These are phyloP conservation scores for Trichosurus vulpecula DNA, from an alignment of 2,797 vertebrate species.

Conservation along the genomic window DNA sequence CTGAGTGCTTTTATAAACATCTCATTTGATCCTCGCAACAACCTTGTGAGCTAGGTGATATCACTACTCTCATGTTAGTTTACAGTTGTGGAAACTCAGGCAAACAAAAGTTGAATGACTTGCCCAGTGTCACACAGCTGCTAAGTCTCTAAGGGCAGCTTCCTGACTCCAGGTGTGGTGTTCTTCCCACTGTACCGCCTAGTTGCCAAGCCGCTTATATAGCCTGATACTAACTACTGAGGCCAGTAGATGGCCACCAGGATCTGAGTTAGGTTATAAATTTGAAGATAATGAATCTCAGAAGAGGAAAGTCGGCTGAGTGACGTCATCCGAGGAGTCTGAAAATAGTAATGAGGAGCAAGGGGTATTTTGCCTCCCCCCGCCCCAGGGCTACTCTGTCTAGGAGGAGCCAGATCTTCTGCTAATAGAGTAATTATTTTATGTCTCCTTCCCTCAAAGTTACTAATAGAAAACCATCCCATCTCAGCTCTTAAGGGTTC, in stretches of 20 bases:
- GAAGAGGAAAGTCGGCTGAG: not conserved
- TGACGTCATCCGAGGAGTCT: not conserved
- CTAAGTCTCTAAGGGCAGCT: not conserved
- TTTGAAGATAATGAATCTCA: not conserved
- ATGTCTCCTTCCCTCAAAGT: not conserved
- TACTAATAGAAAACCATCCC: not conserved
- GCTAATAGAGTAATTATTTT: constrained; percentile 20
- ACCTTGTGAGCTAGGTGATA: not conserved
- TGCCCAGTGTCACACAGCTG: not conserved
- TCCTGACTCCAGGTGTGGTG: not conserved
- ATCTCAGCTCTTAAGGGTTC: not conserved
- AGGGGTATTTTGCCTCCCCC: not conserved
- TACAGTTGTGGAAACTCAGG: not conserved
- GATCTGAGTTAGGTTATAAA: not conserved
- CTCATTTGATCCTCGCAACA: not conserved
- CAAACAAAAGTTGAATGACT: not conserved
- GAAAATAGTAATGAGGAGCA: not conserved
- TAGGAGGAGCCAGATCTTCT: not conserved
- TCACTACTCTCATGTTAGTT: not conserved
- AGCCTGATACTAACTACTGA: not conserved
- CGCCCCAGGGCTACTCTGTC: not conserved
- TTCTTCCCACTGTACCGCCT: not conserved
- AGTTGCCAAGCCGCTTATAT: not conserved
- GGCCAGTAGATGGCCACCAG: not conserved
- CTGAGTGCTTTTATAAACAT: not conserved